phyloP scores from a whole-genome alignment of 2,888 invertebrate species.

The Xanthorhoe designata region DNA sequence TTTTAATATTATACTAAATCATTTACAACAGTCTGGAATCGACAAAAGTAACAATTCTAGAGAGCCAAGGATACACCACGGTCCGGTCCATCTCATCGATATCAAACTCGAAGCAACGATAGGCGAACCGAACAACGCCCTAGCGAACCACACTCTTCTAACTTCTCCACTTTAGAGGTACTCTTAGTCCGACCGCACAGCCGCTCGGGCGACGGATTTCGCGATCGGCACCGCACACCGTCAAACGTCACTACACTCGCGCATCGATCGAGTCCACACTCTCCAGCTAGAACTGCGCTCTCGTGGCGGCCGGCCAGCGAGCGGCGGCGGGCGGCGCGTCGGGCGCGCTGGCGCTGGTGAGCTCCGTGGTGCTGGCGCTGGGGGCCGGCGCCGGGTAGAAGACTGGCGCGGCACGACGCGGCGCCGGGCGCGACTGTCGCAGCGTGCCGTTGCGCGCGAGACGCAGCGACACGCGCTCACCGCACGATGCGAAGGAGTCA shows the following conservation, averaged over 20 bases:
- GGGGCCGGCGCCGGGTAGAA: constrained; percentile 65
- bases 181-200: neutral
- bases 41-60: too few species aligned
- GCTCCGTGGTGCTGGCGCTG: constrained; percentile 43
- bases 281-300: neutral
- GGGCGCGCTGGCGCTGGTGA: constrained; percentile 42
- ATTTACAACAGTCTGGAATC: too few species aligned
- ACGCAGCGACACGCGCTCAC: constrained; percentile 90
- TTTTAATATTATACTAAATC: too few species aligned
- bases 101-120: too few species aligned
- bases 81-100: too few species aligned
- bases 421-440: constrained; percentile 62
- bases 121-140: too few species aligned
- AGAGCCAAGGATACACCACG: too few species aligned
- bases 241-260: too few species aligned
- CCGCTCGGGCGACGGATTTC: constrained; percentile 1
- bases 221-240: too few species aligned
- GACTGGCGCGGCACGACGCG: constrained; percentile 64
- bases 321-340: constrained; percentile 46
- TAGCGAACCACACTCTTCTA: too few species aligned
- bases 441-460: constrained; percentile 78
- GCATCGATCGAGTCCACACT: too few species aligned
- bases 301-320: constrained; percentile 43
- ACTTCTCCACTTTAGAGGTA: neutral
- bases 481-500: constrained; percentile 93